Conservation (phyloP, 2,888 invertebrate genomes). For the Sicus ferrugineus region DNA sequence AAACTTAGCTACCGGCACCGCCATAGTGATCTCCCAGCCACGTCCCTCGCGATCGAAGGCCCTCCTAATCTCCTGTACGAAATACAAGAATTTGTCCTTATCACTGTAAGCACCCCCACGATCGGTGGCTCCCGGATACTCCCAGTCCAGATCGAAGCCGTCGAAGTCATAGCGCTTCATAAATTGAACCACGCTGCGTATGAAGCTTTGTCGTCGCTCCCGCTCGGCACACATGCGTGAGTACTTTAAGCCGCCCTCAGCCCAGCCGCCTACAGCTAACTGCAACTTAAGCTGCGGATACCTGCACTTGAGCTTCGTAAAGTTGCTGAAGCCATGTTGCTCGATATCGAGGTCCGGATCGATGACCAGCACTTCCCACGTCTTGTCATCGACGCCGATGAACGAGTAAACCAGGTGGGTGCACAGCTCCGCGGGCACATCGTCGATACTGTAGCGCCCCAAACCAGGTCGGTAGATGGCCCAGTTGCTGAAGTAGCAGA, state of each 20-base stretch:
- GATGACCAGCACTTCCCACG: slow-evolving; percentile 79
- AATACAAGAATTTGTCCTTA: slow-evolving; percentile 82
- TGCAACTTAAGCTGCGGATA: slow-evolving; percentile 79
- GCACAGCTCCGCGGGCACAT: slow-evolving; percentile 82
- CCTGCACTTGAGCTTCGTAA: slow-evolving; percentile 75
- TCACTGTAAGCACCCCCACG: slow-evolving; percentile 85
- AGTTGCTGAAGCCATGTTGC: slow-evolving; percentile 79
- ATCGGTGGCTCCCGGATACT: slow-evolving; percentile 88
- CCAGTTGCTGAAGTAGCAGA: slow-evolving; percentile 69
- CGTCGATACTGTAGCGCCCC: slow-evolving; percentile 83
- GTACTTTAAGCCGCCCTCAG: slow-evolving; percentile 87
- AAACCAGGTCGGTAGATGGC: slow-evolving; percentile 84
- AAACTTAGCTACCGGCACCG: slow-evolving; percentile 87
- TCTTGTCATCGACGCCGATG: slow-evolving; percentile 81
- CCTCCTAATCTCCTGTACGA: slow-evolving; percentile 81
- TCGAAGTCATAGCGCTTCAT: slow-evolving; percentile 81
- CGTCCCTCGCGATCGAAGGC: slow-evolving; percentile 79
- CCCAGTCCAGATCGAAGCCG: slow-evolving; percentile 90
- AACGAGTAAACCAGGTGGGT: slow-evolving; percentile 90
- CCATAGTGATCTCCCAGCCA: slow-evolving; percentile 89
- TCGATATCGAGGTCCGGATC: slow-evolving; percentile 83
- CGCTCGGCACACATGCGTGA: slow-evolving; percentile 81
- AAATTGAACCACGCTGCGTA: slow-evolving; percentile 78
- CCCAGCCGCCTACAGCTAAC: slow-evolving; percentile 91
- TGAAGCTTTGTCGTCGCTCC: slow-evolving; percentile 74